Evolutionary conservation across 2,888 invertebrate genomes (phyloP).

Genomic region (Acheta domesticus): DNA sequence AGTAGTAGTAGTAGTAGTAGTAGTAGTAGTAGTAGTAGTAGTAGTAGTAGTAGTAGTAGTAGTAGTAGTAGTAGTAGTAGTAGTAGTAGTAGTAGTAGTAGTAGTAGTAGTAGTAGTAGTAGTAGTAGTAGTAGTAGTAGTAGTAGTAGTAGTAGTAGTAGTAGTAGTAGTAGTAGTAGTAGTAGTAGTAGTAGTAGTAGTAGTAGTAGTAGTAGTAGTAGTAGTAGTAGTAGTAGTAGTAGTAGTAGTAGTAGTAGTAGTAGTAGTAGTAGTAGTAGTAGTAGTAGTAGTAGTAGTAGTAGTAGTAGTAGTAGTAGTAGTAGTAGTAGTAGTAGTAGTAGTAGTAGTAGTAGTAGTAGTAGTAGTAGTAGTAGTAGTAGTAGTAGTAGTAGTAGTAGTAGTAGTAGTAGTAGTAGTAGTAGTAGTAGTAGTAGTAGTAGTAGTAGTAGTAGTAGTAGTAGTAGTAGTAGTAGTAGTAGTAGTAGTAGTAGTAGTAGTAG

Average conservation of each 20-base stretch:
- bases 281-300: constrained; percentile 18
- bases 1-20: constrained; percentile 9
- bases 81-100: constrained; percentile 18
- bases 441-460: constrained; percentile 18
- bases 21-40: constrained; percentile 18
- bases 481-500: constrained; percentile 9
- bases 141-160: constrained; percentile 18
- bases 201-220: constrained; percentile 18
- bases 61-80: constrained; percentile 18
- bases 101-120: constrained; percentile 18
- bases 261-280: constrained; percentile 18
- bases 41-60: constrained; percentile 9
- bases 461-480: constrained; percentile 18
- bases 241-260: constrained; percentile 9
- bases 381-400: constrained; percentile 18
- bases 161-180: constrained; percentile 18
- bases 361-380: constrained; percentile 18
- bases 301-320: constrained; percentile 18
- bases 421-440: constrained; percentile 18
- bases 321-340: constrained; percentile 18
- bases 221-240: constrained; percentile 18
- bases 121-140: constrained; percentile 18
- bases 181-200: constrained; percentile 10
- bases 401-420: constrained; percentile 18
- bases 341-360: constrained; percentile 18